Evolutionary conservation across 2,113 vertebrate species (phyloP).

Genomic region (Cyprinodon variegatus): DNA sequence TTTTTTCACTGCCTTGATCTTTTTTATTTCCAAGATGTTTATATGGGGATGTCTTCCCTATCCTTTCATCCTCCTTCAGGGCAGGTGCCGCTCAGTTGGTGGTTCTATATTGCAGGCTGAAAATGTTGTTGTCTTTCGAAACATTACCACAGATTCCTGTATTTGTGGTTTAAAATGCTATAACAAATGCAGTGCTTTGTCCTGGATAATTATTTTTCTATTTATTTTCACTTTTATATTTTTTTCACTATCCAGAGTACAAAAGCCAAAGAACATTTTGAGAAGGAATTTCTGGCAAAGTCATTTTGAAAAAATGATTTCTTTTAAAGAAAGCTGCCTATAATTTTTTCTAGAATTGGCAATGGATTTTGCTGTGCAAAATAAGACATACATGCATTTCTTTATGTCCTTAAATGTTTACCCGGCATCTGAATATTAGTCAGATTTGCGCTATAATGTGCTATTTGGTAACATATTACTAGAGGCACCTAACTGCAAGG

Average conservation of each 20-base stretch:
- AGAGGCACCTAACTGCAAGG: too few species aligned
- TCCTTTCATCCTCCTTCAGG: not conserved
- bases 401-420: not conserved
- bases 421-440: too few species aligned
- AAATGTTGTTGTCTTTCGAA: not conserved
- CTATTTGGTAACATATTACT: too few species aligned
- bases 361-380: not conserved
- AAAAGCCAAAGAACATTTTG: not conserved
- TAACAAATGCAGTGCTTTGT: not conserved
- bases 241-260: not conserved
- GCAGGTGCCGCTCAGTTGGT: not conserved
- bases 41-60: not conserved
- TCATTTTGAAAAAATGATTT: not conserved
- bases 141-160: not conserved
- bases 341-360: not conserved
- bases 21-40: not conserved
- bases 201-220: not conserved
- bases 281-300: not conserved
- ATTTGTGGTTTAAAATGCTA: not conserved
- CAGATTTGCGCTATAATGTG: too few species aligned
- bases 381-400: not conserved
- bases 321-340: not conserved
- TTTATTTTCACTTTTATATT: not conserved
- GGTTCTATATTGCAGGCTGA: not conserved
- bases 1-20: not conserved